Conservation (phyloP, 2,797 vertebrate genomes). For the Sebastes matsubarae region DNA sequence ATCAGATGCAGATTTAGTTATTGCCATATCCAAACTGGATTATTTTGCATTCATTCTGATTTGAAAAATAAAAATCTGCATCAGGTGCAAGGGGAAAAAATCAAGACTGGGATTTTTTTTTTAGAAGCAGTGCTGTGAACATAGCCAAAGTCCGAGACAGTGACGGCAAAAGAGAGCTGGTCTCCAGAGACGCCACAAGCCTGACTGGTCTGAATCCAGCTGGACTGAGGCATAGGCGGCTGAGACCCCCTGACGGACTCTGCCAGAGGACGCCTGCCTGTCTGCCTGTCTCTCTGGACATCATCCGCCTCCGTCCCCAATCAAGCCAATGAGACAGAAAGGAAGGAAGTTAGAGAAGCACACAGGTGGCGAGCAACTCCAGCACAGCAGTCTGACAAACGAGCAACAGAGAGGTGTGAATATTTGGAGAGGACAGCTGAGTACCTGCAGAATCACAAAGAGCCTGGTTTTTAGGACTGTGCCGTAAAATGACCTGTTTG, state of each 20-base stretch:
- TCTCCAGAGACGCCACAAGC: constrained; percentile 10
- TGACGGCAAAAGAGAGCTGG: background rate
- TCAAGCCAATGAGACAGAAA: constrained; percentile 32
- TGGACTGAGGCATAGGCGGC: constrained; percentile 19
- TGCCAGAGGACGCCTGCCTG: constrained; percentile 11
- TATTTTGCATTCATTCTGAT: background rate
- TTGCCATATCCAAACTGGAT: background rate
- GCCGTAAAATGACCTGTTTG: background rate
- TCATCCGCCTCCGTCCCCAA: constrained; percentile 9
- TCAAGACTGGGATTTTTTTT: background rate
- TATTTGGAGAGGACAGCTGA: constrained; percentile 13
- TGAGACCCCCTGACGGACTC: constrained; percentile 24
- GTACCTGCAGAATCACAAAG: constrained; percentile 18
- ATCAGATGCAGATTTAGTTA: background rate
- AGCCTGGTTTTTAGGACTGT: background rate
- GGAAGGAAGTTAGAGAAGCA: constrained; percentile 10
- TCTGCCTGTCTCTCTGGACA: constrained; percentile 7
- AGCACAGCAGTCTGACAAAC: constrained; percentile 27
- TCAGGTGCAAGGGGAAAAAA: background rate
- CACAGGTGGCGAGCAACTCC: constrained; percentile 16
- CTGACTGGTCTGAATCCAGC: constrained; percentile 32
- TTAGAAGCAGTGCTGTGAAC: background rate
- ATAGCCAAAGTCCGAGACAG: background rate
- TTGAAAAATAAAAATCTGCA: background rate
- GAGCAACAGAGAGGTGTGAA: constrained; percentile 26